Base-by-base conservation (phyloP, 2,797 vertebrate genomes). In the Podarcis siculus region DNA sequence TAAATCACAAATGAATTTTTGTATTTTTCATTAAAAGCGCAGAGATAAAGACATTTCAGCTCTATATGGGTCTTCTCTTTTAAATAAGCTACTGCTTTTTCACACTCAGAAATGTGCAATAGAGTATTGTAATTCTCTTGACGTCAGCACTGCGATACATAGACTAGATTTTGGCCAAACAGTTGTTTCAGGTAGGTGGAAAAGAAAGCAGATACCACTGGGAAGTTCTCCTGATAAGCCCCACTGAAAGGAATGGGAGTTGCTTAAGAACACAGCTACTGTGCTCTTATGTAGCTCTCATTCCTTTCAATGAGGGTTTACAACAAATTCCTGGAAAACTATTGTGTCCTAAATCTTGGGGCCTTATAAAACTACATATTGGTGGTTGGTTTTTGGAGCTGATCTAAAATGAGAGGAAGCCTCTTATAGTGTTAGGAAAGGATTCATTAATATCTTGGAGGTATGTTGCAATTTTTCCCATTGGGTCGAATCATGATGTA, bases 11-110 rank as follows among this genome's bases (percentile, higher is more conserved):
- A 5, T 75, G 73, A 79, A 9, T 73, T 58, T 80, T 82, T 67
- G 86, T 89, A 92, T 80, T 91, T 93, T 85, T 64, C 61, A 85
- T 91, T 92, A 87, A 86, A 82, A 92, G 86, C 73, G 77, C 13
- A 90, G 80, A 86, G 89, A 85, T 79, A 35, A 61, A 49, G 75
- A 72, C 1, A 35, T 88, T 77, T 86, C 13, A 21, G 32, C 32
- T 1, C 2, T 87, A 19, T 8, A 78, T 25, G 79, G 35, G 10
- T 1, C 71, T 10, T 37, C 23, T 42, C 19, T 89, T 89, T 79
- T 75, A 91, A 94, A 35, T 39, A 83, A 90, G 71, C 81, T 5
- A 80, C 0, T 0, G 7, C 25, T 93, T 85, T 89, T 87, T 93
- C 79, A 87, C 79, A 86, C 73, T 25, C 72, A 58, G 2, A 10